Percentiles rank a stretch among this genome's conserved stretches.
Evolutionary conservation across 1,140 invertebrate species (phyloP).

Genomic region (Scaptomyza graminum): DNA sequence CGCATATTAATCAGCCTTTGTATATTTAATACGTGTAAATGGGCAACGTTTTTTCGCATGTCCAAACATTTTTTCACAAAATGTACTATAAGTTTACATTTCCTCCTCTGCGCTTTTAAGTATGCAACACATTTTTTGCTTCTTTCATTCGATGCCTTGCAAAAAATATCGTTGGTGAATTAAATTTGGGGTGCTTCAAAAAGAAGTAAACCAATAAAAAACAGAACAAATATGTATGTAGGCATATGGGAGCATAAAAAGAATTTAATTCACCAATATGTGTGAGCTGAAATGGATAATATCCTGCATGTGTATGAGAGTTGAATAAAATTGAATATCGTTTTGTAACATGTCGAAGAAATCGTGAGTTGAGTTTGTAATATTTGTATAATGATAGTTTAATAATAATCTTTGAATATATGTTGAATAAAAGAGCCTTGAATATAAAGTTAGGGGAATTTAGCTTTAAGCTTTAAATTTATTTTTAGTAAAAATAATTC

Average conservation of each 20-base stretch:
- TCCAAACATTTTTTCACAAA: conserved; percentile 15
- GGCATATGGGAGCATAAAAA: background rate
- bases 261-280: conserved; percentile 3
- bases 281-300: conserved; percentile 3
- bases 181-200: conserved; percentile 18
- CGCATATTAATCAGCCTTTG: conserved; percentile 17
- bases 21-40: conserved; percentile 17
- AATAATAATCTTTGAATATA: no score
- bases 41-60: background rate
- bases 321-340: background rate
- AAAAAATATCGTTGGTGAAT: conserved; percentile 8
- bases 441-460: no score
- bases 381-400: no score
- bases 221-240: background rate
- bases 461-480: no score
- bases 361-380: no score
- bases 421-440: no score
- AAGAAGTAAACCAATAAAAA: background rate
- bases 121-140: conserved; percentile 28
- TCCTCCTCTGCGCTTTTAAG: conserved; percentile 28
- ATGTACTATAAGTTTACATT: conserved; percentile 31
- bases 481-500: no score
- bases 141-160: background rate
- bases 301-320: conserved; percentile 1
- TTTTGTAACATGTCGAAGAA: no score